Conservation (phyloP, 1,140 invertebrate species). For the Ganaspis sp. region DNA sequence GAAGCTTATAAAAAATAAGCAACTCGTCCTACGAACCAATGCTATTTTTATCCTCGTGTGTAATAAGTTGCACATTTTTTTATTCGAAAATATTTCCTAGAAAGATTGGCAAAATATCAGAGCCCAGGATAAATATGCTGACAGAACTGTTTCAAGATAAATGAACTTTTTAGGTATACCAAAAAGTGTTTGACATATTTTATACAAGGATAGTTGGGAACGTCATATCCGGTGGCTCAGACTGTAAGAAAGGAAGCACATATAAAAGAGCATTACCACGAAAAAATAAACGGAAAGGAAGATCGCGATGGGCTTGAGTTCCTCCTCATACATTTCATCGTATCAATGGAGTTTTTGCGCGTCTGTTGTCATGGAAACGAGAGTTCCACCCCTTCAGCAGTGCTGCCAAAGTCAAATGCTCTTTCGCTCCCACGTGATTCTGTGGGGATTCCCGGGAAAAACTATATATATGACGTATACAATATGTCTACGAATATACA, state of each 20-base stretch:
- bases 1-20: conserved; percentile 2
- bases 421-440: conserved; percentile 50
- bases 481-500: not conserved
- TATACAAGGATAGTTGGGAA: not conserved
- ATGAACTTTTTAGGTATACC: too few species aligned
- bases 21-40: not conserved
- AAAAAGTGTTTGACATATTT: not conserved
- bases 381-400: conserved; percentile 55
- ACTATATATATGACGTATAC: conserved; percentile 29
- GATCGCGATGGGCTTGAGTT: conserved; percentile 23
- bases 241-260: not conserved
- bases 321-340: conserved; percentile 45
- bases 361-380: conserved; percentile 66
- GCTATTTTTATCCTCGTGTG: not conserved
- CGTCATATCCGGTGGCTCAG: not conserved
- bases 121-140: too few species aligned
- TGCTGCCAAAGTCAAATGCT: conserved; percentile 59
- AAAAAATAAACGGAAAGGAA: conserved; percentile 14
- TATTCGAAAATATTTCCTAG: not conserved
- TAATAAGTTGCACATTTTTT: not conserved
- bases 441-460: conserved; percentile 43
- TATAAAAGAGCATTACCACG: conserved; percentile 1
- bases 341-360: conserved; percentile 66
- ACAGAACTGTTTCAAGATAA: too few species aligned
- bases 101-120: not conserved